These are phyloP conservation scores for Cyclina sinensis DNA, from an alignment of 1,140 invertebrate species.

Conservation along the genomic window DNA sequence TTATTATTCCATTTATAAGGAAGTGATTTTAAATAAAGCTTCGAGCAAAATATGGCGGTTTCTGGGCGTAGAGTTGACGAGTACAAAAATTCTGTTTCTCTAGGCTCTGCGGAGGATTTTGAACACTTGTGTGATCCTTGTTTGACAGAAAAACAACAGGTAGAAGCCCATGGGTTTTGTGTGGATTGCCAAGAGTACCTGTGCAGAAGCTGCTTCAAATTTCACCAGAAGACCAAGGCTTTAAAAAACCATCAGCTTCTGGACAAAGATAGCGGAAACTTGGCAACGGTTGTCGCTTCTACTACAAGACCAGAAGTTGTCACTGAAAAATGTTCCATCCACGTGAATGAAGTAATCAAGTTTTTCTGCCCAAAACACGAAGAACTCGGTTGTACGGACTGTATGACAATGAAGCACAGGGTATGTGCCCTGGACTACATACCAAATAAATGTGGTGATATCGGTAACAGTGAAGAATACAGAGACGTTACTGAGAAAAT, in stretches of 20 bases:
- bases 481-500: neutral
- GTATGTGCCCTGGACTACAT: neutral
- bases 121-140: neutral
- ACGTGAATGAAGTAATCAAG: neutral
- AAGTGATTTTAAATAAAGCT: too few relatives aligned
- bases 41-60: neutral
- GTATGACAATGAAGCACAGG: neutral
- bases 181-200: neutral
- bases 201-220: neutral
- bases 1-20: too few relatives aligned
- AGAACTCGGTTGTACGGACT: neutral
- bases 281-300: neutral
- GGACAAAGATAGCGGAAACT: neutral
- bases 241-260: neutral
- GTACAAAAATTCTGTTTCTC: neutral
- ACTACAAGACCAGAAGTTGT: neutral
- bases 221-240: neutral
- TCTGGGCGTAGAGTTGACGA: neutral
- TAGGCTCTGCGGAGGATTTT: neutral
- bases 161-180: neutral
- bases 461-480: neutral
- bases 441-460: neutral
- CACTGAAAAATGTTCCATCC: neutral
- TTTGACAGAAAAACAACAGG: neutral
- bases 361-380: neutral